Evolutionary conservation across 2,797 vertebrate genomes (phyloP), one percentile per base, ranked within the genome.

Genomic region (Psittacula derbiana): DNA sequence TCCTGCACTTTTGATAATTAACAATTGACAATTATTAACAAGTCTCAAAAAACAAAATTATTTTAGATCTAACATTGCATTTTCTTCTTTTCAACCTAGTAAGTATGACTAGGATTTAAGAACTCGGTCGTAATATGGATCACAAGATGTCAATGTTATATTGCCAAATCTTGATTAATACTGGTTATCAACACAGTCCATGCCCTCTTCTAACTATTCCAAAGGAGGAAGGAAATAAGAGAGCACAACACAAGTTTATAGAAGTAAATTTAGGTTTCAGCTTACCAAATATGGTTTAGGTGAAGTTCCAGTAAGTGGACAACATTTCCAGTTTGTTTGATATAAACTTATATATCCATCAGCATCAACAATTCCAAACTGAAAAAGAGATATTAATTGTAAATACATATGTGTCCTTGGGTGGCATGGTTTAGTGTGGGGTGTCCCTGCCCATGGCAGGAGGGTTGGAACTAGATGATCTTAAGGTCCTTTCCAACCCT

Each of bases 361-460:
- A 80, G 99, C 99, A 97, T 99, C 99, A 85, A 99, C 98, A 79
- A 99, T 98, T 92, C 99, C 99, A 94, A 99, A 99, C 99, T 99
- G 60, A 76, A 89, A 87, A 72, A 73, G 90, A 75, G 25, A 40
- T 1, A 89, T 16, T 38, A 65, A 57, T 17, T 62, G 4, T 47
- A 88, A 90, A 80, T 38, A 66, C 0, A 0, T 33, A 52, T 3
- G 4, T 14, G 65, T 7, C 36, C 36, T 36, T 36, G 36, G 36
- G 36, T 38, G 36, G 36, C 36, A 38, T 38, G 36, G 36, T 38
- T 38, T 38, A 38, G 36, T 38, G 36, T 38, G 36, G 36, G 36
- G 36, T 38, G 36, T 38, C 36, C 36, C 36, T 38, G 36, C 36
- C 36, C 36, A 38, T 38, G 36, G 36, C 36, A 10, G 36, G 36